phyloP scores from a whole-genome alignment of 2,797 vertebrate genomes.

The Neoniphon sammara region DNA sequence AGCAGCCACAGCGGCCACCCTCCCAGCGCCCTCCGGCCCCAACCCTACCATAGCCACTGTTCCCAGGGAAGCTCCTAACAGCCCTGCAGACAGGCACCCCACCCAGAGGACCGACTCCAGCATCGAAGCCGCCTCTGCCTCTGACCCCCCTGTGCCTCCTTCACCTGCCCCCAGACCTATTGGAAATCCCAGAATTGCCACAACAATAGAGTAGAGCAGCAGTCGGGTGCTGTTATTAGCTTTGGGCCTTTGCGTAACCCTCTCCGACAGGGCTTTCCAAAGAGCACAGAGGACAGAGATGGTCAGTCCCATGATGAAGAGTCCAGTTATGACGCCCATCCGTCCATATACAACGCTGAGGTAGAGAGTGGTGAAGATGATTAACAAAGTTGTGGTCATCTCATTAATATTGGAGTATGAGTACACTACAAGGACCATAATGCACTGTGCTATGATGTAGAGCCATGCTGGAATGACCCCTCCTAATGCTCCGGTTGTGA shows the following conservation, averaged over 20 bases:
- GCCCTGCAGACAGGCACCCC: conserved; percentile 62
- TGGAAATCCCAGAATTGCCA: conserved; percentile 66
- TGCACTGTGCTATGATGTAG: conserved; percentile 49
- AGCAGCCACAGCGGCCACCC: conserved; percentile 56
- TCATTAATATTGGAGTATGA: conserved; percentile 67
- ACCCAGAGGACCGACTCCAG: conserved; percentile 73
- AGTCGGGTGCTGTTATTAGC: conserved; percentile 34
- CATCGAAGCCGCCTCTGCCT: conserved; percentile 59
- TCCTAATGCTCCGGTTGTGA: conserved; percentile 47
- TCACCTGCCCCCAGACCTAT: conserved; percentile 58
- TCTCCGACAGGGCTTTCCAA: conserved; percentile 50
- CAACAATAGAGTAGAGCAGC: conserved; percentile 69
- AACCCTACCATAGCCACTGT: conserved; percentile 66
- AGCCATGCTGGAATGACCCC: conserved; percentile 62
- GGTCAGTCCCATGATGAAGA: conserved; percentile 52
- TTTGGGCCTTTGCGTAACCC: conserved; percentile 14
- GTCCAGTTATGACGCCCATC: conserved; percentile 58
- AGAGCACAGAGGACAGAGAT: conserved; percentile 48
- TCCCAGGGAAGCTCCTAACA: conserved; percentile 73
- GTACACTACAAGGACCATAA: conserved; percentile 62
- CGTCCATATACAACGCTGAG: conserved; percentile 62
- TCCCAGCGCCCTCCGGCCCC: conserved; percentile 51
- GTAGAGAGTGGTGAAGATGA: conserved; percentile 72
- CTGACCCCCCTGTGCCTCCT: conserved; percentile 4
- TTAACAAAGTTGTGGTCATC: conserved; percentile 68